Evolutionary conservation across 2,113 vertebrate genomes (phyloP), one percentile per base, ranked within the genome.

Genomic region (Chrysochloris asiatica): DNA sequence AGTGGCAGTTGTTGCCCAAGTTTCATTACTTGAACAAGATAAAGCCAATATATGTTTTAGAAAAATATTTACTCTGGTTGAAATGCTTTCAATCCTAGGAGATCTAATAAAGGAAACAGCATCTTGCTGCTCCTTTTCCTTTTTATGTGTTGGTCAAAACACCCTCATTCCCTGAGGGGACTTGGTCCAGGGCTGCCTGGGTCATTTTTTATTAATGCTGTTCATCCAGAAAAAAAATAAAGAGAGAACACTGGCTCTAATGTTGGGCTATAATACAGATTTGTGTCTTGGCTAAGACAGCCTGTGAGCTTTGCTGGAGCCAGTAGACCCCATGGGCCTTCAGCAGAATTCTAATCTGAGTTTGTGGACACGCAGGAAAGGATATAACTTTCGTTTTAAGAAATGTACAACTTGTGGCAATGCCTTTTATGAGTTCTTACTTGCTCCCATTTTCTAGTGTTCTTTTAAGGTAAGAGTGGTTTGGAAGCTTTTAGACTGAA

Each of bases 1-100:
- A 78, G 50, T 41, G n/a, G 45, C 33, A 78, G 11, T 71, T 85
- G 86, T 69, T 38, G 30, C 48, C 63, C 67, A 67, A 78, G 41
- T 84, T 78, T 12, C 10, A 11, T 54, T 50, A 41, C 24, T 71
- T 73, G 61, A 77, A 81, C 67, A 61, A 83, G n/a, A 21, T 48
- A 83, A 91, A 93, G 67, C 21, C 21, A 61, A 65, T 65, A 24
- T 3, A 24, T 48, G 56, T 41, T 78, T 86, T 50, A 52, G 76
- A 91, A 94, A 85, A 56, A 67, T 61, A 86, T 36, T 86, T 79
- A 83, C 30, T 91, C 86, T 47, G 7, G 36, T 50, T 52, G 4
- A 82, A 82, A 78, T 38, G 16, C 47, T 72, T 90, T 80, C 71
- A 91, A 76, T 8, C 30, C 38, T 16, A 16, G 65, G 59, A 73